phyloP scores from a whole-genome alignment of 2,113 vertebrate species.

The Vidua macroura region DNA sequence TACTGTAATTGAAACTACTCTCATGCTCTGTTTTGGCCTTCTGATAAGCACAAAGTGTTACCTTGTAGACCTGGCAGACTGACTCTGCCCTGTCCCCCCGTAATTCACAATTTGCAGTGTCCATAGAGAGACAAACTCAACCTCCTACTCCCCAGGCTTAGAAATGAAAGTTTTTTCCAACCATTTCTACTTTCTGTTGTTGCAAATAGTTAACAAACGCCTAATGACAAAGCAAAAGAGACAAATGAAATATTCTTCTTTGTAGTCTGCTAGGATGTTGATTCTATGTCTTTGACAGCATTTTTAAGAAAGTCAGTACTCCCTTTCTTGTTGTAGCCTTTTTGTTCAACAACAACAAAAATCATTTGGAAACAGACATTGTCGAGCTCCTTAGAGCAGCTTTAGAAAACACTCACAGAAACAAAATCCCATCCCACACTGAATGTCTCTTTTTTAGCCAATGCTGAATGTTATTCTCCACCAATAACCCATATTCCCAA shows the following conservation, averaged over 20 bases:
- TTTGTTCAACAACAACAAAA: background rate
- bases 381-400: background rate
- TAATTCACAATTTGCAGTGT: background rate
- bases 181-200: background rate
- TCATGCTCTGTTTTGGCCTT: background rate
- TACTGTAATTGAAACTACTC: background rate
- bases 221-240: background rate
- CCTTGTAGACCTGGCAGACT: background rate
- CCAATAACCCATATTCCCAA: constrained; percentile 32
- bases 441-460: constrained; percentile 9
- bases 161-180: background rate
- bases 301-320: background rate
- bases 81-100: background rate
- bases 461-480: background rate
- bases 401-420: constrained; percentile 4
- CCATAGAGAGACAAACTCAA: background rate
- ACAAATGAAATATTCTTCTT: background rate
- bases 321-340: background rate
- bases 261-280: background rate
- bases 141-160: background rate
- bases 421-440: background rate
- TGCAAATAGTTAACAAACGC: background rate
- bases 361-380: background rate
- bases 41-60: background rate
- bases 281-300: background rate